Evolutionary conservation across 2,888 invertebrate genomes (phyloP), one percentile per base, ranked within the genome.

Genomic region (Latheticus oryzae): DNA sequence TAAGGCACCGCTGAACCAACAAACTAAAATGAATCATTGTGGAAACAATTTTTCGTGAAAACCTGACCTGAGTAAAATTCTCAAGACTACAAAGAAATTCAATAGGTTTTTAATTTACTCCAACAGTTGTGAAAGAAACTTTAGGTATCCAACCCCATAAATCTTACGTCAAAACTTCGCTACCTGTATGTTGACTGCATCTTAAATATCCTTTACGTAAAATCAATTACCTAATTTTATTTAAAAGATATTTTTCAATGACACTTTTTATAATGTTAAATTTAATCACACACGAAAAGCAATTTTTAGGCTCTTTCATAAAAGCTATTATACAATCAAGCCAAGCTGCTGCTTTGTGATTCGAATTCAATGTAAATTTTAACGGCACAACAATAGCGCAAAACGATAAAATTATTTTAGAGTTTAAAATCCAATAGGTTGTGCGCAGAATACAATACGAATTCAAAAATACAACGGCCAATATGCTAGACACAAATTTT

Each of bases 161-260:
- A 67, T 67, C 67, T 65, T 60, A 42, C 61, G 66, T 60, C 61
- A 65, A 67, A 66, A 67, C 60, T 66, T 66, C 58, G 61, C 62
- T 58, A 63, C 66, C 63, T 63, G 63, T 64, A 64, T 65, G 67
- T 65, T 45, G 62, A 56, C 63, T 64, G 67, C 64, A 66, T 65
- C 60, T 63, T 61, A 64, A 64, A 50, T 53, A 52, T 28, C 26
- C 23, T 37, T 33, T 26, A 11, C 8, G 9, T 11, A 38, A 38
- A 47, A 15, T 37, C 8, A 37, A 50, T 48, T 24, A 26, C 9
- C 17, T n/a, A n/a, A n/a, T n/a, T n/a, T n/a, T n/a, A n/a, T n/a
- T n/a, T n/a, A n/a, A n/a, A n/a, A n/a, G n/a, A n/a, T n/a, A n/a
- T n/a, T n/a, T n/a, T n/a, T n/a, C n/a, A n/a, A n/a, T n/a, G n/a